Conservation (phyloP, 2,797 vertebrate species). For the Trachurus trachurus region DNA sequence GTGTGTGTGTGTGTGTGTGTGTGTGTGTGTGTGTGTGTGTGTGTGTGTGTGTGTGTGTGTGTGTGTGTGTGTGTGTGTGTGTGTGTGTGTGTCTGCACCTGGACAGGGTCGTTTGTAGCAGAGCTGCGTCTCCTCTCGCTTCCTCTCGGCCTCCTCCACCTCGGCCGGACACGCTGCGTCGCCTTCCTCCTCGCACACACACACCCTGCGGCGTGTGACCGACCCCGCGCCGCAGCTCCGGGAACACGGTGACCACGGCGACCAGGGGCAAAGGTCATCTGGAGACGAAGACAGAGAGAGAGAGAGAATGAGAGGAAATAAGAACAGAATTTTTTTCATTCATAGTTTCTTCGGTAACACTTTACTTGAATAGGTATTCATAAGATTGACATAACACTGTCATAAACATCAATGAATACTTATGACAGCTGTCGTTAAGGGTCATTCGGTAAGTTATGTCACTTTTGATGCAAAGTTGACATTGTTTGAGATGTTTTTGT, state of each 20-base stretch:
- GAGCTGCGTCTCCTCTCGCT: conserved; percentile 81
- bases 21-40: too few species aligned
- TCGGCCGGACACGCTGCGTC: conserved; percentile 77
- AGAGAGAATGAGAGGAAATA: background rate
- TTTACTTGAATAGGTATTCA: too few species aligned
- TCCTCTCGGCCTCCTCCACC: conserved; percentile 58
- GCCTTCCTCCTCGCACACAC: conserved; percentile 82
- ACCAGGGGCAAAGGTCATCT: conserved; percentile 91
- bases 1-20: too few species aligned
- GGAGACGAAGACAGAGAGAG: conserved; percentile 9
- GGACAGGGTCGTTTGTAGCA: conserved; percentile 88
- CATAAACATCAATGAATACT: too few species aligned
- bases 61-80: too few species aligned
- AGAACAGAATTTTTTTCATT: background rate
- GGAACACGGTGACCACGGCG: conserved; percentile 89
- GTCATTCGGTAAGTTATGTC: too few species aligned
- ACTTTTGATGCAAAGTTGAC: too few species aligned
- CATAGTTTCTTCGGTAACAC: too few species aligned
- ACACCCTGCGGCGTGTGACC: conserved; percentile 79
- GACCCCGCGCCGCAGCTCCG: conserved; percentile 89
- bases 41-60: too few species aligned
- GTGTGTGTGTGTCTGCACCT: conserved; percentile 72
- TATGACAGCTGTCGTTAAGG: too few species aligned
- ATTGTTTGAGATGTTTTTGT: too few species aligned
- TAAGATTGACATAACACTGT: too few species aligned